These are phyloP conservation scores for Resseliella maxima DNA, from an alignment of 2,888 invertebrate species.

Conservation along the genomic window DNA sequence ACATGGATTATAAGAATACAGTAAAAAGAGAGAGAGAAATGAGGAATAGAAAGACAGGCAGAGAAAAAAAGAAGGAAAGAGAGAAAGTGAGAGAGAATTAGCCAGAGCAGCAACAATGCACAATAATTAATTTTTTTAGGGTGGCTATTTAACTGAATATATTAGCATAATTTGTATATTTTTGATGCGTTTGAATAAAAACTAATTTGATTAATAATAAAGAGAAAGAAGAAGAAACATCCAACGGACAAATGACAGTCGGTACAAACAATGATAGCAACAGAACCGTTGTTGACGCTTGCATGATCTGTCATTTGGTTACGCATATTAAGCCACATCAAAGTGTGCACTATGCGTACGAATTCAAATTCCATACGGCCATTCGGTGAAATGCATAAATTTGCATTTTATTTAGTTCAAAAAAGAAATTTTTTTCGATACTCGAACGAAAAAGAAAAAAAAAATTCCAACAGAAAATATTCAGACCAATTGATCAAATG, in stretches of 20 bases:
- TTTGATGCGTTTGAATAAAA: not conserved
- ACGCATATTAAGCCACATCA: not conserved
- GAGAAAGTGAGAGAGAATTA: no score
- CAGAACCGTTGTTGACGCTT: not conserved
- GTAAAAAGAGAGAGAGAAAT: not conserved
- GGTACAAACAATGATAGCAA: not conserved
- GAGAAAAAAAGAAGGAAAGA: no score
- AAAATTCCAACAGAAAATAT: no score
- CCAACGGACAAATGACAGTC: not conserved
- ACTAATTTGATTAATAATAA: not conserved
- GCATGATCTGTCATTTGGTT: slow-evolving; percentile 41
- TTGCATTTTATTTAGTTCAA: not conserved
- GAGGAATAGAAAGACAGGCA: no score
- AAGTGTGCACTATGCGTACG: slow-evolving; percentile 18
- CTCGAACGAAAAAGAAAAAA: no score
- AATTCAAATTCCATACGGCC: not conserved
- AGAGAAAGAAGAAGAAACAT: not conserved
- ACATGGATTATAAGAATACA: not conserved
- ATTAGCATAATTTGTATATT: slow-evolving; percentile 15
- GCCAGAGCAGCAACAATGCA: no score
- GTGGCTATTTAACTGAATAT: slow-evolving; percentile 3
- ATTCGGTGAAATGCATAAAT: not conserved
- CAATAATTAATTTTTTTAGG: no score
- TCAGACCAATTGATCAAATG: no score
- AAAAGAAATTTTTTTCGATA: no score